These are phyloP conservation scores for Hapalemur alaotrensis DNA, from an alignment of 2,797 vertebrate genomes.

Conservation along the genomic window DNA sequence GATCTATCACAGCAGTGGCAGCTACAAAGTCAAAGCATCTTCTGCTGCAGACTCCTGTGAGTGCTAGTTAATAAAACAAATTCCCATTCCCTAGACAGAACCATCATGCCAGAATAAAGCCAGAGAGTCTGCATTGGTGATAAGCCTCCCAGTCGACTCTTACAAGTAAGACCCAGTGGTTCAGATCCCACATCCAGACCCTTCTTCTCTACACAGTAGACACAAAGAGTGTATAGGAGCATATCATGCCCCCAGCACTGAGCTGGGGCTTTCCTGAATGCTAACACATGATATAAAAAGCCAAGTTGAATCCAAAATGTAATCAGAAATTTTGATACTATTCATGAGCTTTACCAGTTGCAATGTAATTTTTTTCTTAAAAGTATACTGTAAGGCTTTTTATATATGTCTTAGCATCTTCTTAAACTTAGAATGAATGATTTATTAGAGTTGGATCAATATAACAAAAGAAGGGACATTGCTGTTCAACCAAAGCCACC, in stretches of 20 bases:
- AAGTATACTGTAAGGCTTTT: not conserved
- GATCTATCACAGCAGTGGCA: rapidly evolving
- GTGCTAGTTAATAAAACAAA: not conserved
- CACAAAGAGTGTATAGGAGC: rapidly evolving
- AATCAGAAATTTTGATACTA: not conserved
- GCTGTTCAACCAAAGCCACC: not conserved
- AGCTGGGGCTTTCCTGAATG: not conserved
- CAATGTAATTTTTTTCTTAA: not conserved
- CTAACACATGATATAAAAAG: not conserved
- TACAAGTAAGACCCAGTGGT: not conserved
- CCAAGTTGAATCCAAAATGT: not conserved
- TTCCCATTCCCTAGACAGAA: not conserved
- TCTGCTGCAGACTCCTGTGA: not conserved
- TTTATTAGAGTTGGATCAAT: conserved; percentile 45
- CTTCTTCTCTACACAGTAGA: not conserved
- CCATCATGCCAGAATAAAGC: not conserved
- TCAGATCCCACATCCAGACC: not conserved
- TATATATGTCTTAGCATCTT: not conserved
- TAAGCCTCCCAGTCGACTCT: not conserved
- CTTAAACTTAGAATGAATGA: not conserved
- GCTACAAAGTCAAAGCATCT: not conserved
- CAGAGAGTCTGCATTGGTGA: not conserved
- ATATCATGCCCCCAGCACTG: rapidly evolving
- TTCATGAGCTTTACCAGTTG: not conserved
- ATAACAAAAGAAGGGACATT: conserved; percentile 50